These are phyloP conservation scores for Holothuria glaberrima DNA, from an alignment of 35 echinoderm and acorn worm species.

Conservation along the genomic window DNA sequence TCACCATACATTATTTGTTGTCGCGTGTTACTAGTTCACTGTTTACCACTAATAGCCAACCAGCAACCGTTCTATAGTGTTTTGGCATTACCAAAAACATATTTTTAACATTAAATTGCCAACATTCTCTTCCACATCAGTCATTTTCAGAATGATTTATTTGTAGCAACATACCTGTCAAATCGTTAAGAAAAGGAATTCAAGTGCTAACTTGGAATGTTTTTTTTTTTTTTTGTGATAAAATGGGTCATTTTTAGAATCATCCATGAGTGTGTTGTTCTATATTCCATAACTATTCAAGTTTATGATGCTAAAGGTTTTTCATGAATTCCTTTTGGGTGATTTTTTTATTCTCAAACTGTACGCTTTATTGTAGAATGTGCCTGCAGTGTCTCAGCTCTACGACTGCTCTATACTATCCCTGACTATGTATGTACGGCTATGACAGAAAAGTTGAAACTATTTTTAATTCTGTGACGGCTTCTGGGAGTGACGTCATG, in stretches of 20 bases:
- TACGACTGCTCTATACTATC: too few species aligned
- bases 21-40: neutral
- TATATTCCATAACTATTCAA: conserved; percentile 26
- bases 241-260: neutral
- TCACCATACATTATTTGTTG: conserved; percentile 1
- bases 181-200: neutral
- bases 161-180: conserved; percentile 44
- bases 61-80: conserved; percentile 10
- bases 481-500: too few species aligned
- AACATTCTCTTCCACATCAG: neutral
- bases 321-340: conserved; percentile 9
- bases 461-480: too few species aligned
- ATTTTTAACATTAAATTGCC: neutral
- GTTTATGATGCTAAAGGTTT: neutral
- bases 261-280: conserved; percentile 3
- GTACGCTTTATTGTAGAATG: conserved; percentile 28
- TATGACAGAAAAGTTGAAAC: too few species aligned
- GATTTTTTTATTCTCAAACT: conserved; percentile 27
- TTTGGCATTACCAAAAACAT: neutral
- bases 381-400: too few species aligned
- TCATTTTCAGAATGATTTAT: conserved; percentile 14
- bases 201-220: neutral
- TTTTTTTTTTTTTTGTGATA: conserved; percentile 12
- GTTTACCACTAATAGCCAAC: neutral
- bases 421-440: too few species aligned